A percentile compares a stretch with the other conserved stretches of the same genome.
Conservation (phyloP, 2,888 invertebrate species). For the Bugula neritina region DNA sequence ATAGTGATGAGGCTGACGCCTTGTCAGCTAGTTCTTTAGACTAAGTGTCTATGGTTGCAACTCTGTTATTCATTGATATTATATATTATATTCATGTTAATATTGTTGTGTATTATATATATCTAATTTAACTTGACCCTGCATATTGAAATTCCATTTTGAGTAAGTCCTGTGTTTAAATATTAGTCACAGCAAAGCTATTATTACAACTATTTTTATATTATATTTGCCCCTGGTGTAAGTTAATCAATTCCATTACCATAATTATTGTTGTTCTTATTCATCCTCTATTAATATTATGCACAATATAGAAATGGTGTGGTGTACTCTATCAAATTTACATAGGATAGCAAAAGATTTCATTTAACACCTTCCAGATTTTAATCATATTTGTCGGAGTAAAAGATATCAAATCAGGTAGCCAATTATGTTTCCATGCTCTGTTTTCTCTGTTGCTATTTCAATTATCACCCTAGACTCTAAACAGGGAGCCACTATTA, state of each 20-base stretch:
- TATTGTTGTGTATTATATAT: not conserved
- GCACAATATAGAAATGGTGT: too few relatives aligned
- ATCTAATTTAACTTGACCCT: not conserved
- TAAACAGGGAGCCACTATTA: too few relatives aligned
- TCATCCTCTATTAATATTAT: too few relatives aligned
- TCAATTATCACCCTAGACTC: too few relatives aligned
- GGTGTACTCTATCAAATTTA: too few relatives aligned
- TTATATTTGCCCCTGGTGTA: not conserved
- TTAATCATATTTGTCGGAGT: too few relatives aligned
- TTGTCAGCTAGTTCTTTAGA: constrained; percentile 20
- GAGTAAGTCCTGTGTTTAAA: not conserved
- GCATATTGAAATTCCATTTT: not conserved
- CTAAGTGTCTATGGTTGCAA: not conserved
- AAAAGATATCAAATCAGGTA: not conserved
- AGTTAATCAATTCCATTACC: not conserved
- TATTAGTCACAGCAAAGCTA: not conserved
- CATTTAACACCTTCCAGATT: too few relatives aligned
- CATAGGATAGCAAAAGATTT: too few relatives aligned
- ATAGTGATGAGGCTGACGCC: constrained; percentile 16
- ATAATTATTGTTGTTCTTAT: too few relatives aligned
- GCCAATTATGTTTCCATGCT: not conserved
- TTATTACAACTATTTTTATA: not conserved
- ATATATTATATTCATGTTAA: not conserved
- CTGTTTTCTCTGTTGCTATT: not conserved
- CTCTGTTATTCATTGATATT: not conserved